These are phyloP conservation scores for Pangasius krempfi DNA, from an alignment of 2,797 vertebrate species.

Conservation along the genomic window DNA sequence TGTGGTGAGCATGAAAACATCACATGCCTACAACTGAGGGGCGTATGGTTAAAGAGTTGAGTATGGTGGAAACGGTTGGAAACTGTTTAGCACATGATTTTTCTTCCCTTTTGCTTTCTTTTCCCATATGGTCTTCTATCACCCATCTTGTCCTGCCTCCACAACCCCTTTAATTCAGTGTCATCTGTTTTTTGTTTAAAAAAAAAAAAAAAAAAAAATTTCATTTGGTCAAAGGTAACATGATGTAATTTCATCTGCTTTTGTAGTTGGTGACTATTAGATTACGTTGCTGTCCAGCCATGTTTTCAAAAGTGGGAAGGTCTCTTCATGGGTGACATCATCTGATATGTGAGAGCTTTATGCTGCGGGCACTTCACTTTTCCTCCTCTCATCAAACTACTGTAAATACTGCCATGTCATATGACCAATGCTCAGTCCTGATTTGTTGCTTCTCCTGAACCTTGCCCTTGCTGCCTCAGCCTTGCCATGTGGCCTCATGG, in stretches of 20 bases:
- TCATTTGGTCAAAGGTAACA: conserved; percentile 22
- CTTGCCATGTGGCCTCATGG: conserved; percentile 59
- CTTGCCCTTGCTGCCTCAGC: conserved; percentile 56
- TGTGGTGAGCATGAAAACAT: neutral
- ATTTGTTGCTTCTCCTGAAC: conserved; percentile 56
- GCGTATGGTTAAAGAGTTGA: neutral
- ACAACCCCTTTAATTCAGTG: neutral
- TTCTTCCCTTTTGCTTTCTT: neutral
- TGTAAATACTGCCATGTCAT: conserved; percentile 55
- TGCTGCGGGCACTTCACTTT: conserved; percentile 29
- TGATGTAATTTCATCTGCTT: conserved; percentile 39
- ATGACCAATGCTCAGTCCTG: conserved; percentile 45
- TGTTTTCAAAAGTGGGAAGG: conserved; percentile 42
- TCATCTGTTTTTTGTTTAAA: neutral
- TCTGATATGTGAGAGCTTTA: conserved; percentile 35
- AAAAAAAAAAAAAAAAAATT: too few relatives aligned
- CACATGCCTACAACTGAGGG: neutral
- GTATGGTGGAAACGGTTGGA: neutral
- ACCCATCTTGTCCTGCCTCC: neutral
- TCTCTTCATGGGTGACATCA: conserved; percentile 46
- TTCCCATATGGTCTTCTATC: neutral
- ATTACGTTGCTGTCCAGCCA: conserved; percentile 29
- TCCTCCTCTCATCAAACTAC: conserved; percentile 38
- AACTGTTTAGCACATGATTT: neutral
- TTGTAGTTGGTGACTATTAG: conserved; percentile 39